Conservation (phyloP, 2,113 vertebrate species). For the Pelmatolapia mariae region DNA sequence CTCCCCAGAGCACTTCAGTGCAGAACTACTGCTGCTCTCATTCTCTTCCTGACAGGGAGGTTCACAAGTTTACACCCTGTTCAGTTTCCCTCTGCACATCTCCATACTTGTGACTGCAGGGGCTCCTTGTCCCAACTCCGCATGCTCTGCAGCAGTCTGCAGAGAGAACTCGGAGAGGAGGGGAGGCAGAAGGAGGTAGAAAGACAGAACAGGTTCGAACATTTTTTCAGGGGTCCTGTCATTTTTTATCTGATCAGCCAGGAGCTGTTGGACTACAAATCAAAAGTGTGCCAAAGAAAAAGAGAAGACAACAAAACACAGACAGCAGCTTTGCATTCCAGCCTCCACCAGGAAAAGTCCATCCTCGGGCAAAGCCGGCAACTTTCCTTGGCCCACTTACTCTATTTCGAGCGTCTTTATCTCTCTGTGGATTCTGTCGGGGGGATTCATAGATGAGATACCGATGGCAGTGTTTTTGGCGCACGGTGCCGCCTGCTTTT, state of each 20-base stretch:
- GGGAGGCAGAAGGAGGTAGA: slow-evolving; percentile 9
- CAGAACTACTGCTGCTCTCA: slow-evolving; percentile 17
- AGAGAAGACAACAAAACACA: slow-evolving; percentile 54
- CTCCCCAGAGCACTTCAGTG: neutral
- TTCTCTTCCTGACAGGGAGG: slow-evolving; percentile 42
- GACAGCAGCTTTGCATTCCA: slow-evolving; percentile 58
- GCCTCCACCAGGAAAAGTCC: slow-evolving; percentile 60
- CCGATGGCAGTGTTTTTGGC: slow-evolving; percentile 21
- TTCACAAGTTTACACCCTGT: slow-evolving; percentile 62
- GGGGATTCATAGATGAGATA: slow-evolving; percentile 43
- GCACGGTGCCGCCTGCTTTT: neutral
- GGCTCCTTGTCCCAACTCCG: slow-evolving; percentile 45
- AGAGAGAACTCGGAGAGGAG: neutral
- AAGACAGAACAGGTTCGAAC: slow-evolving; percentile 73
- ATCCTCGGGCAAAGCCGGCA: slow-evolving; percentile 57
- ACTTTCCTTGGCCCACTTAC: slow-evolving; percentile 63
- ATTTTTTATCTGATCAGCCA: slow-evolving; percentile 81
- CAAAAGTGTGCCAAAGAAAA: slow-evolving; percentile 58
- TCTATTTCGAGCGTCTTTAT: slow-evolving; percentile 38
- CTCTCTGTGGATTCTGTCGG: slow-evolving; percentile 26
- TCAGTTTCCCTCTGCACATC: slow-evolving; percentile 17
- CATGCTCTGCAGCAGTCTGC: slow-evolving; percentile 14
- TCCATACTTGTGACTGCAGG: slow-evolving; percentile 61
- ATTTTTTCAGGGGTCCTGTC: slow-evolving; percentile 75
- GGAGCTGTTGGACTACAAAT: slow-evolving; percentile 74